Base-by-base conservation (phyloP, 1,140 invertebrate species). In the Meloidogyne hapla region DNA sequence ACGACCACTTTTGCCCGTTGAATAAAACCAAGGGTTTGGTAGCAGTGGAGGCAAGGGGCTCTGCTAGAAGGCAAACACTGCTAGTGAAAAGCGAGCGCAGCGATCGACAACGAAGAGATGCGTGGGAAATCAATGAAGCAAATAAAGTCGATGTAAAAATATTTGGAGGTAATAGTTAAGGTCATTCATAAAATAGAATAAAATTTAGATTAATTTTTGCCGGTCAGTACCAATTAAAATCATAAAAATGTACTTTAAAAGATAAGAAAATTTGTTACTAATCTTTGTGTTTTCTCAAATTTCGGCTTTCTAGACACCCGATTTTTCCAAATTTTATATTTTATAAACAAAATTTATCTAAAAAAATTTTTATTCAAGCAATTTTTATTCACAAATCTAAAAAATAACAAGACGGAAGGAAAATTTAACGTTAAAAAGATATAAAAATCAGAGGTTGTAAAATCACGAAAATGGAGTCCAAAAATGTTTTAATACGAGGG, bases 91-190 rank as follows among this genome's bases (percentile, higher is more conserved):
- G 48, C 48, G 48, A 56, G 48, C 48, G 48, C 42, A 56, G 33
- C 48, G 48, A 56, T 56, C 48, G 48, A 56, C 48, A 56, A 56
- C 48, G n/a, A n/a, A n/a, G 48, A 56, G n/a, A 56, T 56, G 48
- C 48, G 48, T 56, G 48, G 48, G 48, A 56, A 56, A 56, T 56
- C 48, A 56, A 56, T 56, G 48, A 56, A 56, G 48, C 48, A 56
- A 56, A 56, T 33, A 48, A 48, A 56, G 48, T 56, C 48, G 48
- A 56, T 56, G 48, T 56, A 18, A 56, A 9, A 56, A 56, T 56
- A 56, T 56, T 48, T 48, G 13, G 13, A 48, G 45, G 45, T 56
- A 56, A n/a, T n/a, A 6, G 9, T 33, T 5, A 56, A 56, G 48
- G 48, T 56, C 48, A 56, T 56, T 56, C 18, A 6, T 21, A 56